These are phyloP conservation scores for Procambarus clarkii DNA, from an alignment of 1,140 invertebrate species.

Conservation along the genomic window DNA sequence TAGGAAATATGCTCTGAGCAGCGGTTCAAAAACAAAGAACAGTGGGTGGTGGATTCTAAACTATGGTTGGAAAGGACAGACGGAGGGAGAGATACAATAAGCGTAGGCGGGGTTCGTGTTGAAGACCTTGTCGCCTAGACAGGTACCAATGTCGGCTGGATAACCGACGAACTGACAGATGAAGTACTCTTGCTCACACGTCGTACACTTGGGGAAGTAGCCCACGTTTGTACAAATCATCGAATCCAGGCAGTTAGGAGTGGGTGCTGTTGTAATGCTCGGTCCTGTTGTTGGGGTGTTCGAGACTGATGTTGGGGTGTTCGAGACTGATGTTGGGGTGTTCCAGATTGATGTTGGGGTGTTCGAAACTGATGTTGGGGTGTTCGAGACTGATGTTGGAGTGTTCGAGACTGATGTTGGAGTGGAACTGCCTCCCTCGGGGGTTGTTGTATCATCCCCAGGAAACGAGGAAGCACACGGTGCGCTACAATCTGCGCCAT, in stretches of 20 bases:
- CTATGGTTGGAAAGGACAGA: background rate
- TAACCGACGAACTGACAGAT: background rate
- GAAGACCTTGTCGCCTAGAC: background rate
- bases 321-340: too few species aligned
- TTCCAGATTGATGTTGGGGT: too few species aligned
- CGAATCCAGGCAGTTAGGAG: background rate
- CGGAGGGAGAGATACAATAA: background rate
- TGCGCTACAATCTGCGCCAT: background rate
- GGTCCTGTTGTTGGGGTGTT: too few species aligned
- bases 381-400: too few species aligned
- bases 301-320: too few species aligned
- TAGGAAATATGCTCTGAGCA: too few species aligned
- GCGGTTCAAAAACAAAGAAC: too few species aligned
- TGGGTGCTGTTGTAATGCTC: background rate
- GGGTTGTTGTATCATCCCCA: too few species aligned
- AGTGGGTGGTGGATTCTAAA: too few species aligned
- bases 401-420: too few species aligned
- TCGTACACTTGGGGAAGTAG: background rate
- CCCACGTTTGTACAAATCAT: background rate
- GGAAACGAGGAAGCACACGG: background rate
- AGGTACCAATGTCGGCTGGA: background rate
- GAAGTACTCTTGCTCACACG: constrained; percentile 8
- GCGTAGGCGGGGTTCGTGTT: background rate
- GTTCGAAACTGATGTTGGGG: too few species aligned
- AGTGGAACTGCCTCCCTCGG: too few species aligned